Percentiles rank a stretch among this genome's conserved stretches.
phyloP scores from a whole-genome alignment of 2,888 invertebrate species.

The Oscheius sp. region DNA sequence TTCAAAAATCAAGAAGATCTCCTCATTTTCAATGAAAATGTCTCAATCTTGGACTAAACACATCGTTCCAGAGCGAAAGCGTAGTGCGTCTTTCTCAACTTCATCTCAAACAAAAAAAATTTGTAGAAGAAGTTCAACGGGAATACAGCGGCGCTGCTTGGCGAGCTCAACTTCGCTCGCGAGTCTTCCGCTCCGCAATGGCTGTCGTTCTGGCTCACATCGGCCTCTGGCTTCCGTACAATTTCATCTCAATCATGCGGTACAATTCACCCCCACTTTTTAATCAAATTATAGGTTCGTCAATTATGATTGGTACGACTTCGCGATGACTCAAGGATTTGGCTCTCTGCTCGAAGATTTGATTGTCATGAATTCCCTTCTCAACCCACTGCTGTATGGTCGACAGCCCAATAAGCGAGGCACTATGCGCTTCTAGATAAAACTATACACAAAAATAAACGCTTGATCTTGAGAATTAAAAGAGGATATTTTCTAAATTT shows the following conservation, averaged over 20 bases:
- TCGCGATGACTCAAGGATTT: constrained; percentile 41
- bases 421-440: constrained; percentile 2
- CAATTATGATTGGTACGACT: constrained; percentile 39
- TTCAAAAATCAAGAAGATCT: constrained; percentile 3
- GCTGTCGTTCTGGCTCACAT: constrained; percentile 59
- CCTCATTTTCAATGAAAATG: neutral
- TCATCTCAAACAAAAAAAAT: no score
- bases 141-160: constrained; percentile 20
- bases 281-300: constrained; percentile 39
- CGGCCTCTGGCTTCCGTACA: constrained; percentile 64
- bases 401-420: constrained; percentile 1
- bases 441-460: no score
- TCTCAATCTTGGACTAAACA: neutral
- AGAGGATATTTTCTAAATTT: no score
- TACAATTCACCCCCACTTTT: neutral
- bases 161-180: constrained; percentile 49
- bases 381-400: constrained; percentile 66
- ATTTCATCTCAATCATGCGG: constrained; percentile 54
- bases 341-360: constrained; percentile 59
- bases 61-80: neutral
- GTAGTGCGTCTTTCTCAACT: neutral
- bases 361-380: constrained; percentile 60
- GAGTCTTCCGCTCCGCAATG: constrained; percentile 60
- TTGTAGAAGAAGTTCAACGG: constrained; percentile 10
- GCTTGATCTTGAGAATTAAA: no score